Base-by-base conservation (phyloP, 2,113 vertebrate genomes). In the Dermatemys mawii region DNA sequence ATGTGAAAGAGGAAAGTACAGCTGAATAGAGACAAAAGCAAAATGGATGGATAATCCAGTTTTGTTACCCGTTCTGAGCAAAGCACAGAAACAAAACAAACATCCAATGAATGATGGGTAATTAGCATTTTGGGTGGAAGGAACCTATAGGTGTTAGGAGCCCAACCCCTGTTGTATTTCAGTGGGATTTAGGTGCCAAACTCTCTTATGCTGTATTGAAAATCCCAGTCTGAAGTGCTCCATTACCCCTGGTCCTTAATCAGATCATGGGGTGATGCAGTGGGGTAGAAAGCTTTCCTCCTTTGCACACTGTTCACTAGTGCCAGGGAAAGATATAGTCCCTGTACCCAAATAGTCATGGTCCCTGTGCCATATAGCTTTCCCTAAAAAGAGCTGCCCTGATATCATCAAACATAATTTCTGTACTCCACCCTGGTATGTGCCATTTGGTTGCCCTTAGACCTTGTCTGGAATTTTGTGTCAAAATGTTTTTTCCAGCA, bases 41-140 rank as follows among this genome's bases (percentile, higher is more conserved):
- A 95, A 96, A 91, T 26, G 12, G 35, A 26, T 60, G 78, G 9
- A 38, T n/a, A 70, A 38, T 38, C 63, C 35, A 81, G 60, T 14
- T 46, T 76, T 44, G 14, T 27, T 5, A 81, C 24, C 11, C 35
- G 41, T 26, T 53, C n/a, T 38, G 50, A 41, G 38, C 38, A 29
- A 81, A 44, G 0, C 2, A 19, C 4, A 87, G 14, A 26, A 49
- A 41, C 75, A 91, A 89, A 84, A n/a, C 6, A 6, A 5, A 3
- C 19, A 11, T 19, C 24, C 67, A 44, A 50, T 10, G 86, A 51
- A 48, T 83, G 11, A 41, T 3, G 41, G 38, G 17, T 60, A 92
- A 86, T 4, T 8, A 50, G 48, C 85, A 70, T 1, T 4, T 11
- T 26, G 57, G 19, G 2, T 51, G 63, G 53, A 57, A 86, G 55